phyloP scores from a whole-genome alignment of 2,888 invertebrate species.

The Mongoloraphidia duomilia region DNA sequence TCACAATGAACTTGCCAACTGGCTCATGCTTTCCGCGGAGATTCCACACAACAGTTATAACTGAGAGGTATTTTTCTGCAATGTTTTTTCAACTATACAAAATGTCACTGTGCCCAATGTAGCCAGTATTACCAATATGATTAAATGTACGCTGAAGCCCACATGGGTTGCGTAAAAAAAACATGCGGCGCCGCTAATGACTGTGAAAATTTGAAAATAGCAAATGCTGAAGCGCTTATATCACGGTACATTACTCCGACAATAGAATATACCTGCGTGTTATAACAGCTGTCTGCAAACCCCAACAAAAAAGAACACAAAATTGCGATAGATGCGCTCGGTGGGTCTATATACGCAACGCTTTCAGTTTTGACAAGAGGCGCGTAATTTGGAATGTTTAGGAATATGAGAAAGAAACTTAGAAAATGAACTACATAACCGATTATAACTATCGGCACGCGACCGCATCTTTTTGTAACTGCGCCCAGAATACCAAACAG shows the following conservation, averaged over 20 bases:
- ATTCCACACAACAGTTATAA: too few species aligned
- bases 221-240: constrained; percentile 91
- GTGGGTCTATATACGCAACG: constrained; percentile 34
- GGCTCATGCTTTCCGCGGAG: too few species aligned
- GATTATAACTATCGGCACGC: constrained; percentile 79
- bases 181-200: constrained; percentile 69
- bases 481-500: constrained; percentile 85
- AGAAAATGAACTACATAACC: constrained; percentile 76
- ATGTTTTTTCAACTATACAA: constrained; percentile 51
- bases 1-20: too few species aligned
- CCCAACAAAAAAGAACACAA: constrained; percentile 84
- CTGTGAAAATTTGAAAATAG: constrained; percentile 93
- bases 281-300: constrained; percentile 95
- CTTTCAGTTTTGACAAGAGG: constrained; percentile 53
- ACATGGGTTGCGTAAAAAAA: constrained; percentile 70
- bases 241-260: constrained; percentile 77
- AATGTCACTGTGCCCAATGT: constrained; percentile 62
- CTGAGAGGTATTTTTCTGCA: neutral
- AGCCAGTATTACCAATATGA: constrained; percentile 52
- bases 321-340: constrained; percentile 48
- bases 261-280: constrained; percentile 90
- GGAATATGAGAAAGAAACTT: constrained; percentile 72
- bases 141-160: constrained; percentile 57
- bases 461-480: constrained; percentile 68
- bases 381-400: constrained; percentile 74